Evolutionary conservation across 1,140 invertebrate species (phyloP), one percentile per base, ranked within the genome.

Genomic region (Sarcophaga peregrina): DNA sequence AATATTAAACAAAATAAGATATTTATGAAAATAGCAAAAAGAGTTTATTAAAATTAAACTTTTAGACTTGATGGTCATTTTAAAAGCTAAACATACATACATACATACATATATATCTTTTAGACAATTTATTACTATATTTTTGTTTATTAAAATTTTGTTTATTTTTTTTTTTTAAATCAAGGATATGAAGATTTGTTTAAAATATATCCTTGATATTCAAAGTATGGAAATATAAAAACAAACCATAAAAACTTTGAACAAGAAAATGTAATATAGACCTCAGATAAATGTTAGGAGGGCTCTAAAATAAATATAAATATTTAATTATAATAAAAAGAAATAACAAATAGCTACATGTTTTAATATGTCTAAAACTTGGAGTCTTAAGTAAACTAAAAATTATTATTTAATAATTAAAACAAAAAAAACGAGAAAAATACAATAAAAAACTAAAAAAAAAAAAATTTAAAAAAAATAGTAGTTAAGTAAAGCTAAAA

Each of bases 151-250:
- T 6, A 76, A 76, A 45, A 45, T 74, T 74, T 74, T 47, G 25
- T 76, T 76, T 48, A 48, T 13, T 13, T 48, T 54, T 37, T n/a
- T n/a, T n/a, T n/a, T n/a, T n/a, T n/a, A n/a, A n/a, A 62, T 47
- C 62, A 80, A 68, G 83, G 83, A 84, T 84, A 84, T 84, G 83
- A 75, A 82, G 82, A 84, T 84, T 84, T 84, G 83, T 84, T 84
- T 82, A 84, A 84, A 82, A 58, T 82, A 84, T 84, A 82, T 84
- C 81, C 83, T 62, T 78, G 62, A 72, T 17, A 73, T 48, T n/a
- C 48, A 68, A 58, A 52, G n/a, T 25, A 52, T 68, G 9, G 80
- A 80, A 50, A 68, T 74, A 82, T 45, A 72, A 25, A 82, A 46
- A 58, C n/a, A 10, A 81, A 58, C 9, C 45, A 81, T 37, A 82